A percentile compares a stretch with the other conserved stretches of the same genome.
Evolutionary conservation across 1,140 invertebrate genomes (phyloP).

Genomic region (Araneus ventricosus): DNA sequence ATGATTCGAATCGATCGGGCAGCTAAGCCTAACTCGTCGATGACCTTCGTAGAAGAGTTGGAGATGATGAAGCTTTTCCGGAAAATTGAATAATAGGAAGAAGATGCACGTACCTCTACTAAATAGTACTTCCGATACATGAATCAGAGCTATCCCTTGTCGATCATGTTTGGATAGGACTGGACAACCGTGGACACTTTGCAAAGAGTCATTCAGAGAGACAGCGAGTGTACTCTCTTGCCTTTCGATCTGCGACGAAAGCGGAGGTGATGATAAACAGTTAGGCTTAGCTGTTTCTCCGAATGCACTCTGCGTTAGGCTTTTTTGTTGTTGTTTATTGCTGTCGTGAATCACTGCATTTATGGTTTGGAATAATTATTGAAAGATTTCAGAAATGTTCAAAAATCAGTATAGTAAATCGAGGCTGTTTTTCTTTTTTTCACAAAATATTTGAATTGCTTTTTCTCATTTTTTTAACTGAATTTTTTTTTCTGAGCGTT

Average conservation of each 20-base stretch:
- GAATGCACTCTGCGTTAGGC: background rate
- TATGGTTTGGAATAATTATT: too few species aligned
- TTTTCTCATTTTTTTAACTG: too few species aligned
- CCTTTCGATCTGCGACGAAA: conserved; percentile 24
- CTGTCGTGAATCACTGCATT: too few species aligned
- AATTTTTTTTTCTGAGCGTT: too few species aligned
- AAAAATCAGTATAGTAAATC: too few species aligned
- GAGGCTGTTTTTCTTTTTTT: too few species aligned
- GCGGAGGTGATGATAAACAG: conserved; percentile 33
- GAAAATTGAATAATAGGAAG: background rate
- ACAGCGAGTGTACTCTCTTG: conserved; percentile 17
- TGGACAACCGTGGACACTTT: conserved; percentile 32
- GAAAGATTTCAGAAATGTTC: too few species aligned
- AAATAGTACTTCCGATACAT: conserved; percentile 75
- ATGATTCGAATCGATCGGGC: background rate
- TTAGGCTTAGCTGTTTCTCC: conserved; percentile 23
- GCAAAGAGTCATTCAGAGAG: conserved; percentile 53
- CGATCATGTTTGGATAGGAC: conserved; percentile 58
- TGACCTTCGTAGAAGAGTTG: conserved; percentile 1
- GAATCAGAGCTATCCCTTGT: conserved; percentile 67
- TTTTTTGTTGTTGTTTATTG: background rate
- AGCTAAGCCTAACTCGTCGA: conserved; percentile 49
- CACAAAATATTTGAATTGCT: too few species aligned
- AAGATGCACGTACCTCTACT: conserved; percentile 56
- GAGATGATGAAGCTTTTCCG: background rate